These are phyloP conservation scores for Sebastes kiyomatsui DNA, from an alignment of 2,797 vertebrate genomes.

Conservation along the genomic window DNA sequence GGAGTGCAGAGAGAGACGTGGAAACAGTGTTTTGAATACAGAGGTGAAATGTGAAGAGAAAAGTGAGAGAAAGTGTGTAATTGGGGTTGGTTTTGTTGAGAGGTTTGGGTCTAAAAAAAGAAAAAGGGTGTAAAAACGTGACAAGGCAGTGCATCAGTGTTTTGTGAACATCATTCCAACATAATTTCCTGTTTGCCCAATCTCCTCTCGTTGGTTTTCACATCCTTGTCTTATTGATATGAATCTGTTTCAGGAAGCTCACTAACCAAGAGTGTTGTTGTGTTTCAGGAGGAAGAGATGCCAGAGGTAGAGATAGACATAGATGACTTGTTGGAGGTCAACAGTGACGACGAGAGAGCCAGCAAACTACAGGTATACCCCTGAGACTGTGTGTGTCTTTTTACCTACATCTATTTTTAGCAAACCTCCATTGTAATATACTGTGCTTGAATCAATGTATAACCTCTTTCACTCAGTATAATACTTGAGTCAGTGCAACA, in stretches of 20 bases:
- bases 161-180: not conserved
- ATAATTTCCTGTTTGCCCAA: not conserved
- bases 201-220: not conserved
- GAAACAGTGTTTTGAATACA: conserved; percentile 28
- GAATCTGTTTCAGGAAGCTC: not conserved
- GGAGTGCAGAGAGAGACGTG: not conserved
- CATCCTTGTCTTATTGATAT: not conserved
- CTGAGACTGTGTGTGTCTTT: not conserved
- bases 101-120: not conserved
- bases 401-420: not conserved
- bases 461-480: not conserved
- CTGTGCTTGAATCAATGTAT: not conserved
- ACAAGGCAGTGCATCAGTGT: not conserved
- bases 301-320: conserved; percentile 98
- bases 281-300: conserved; percentile 95
- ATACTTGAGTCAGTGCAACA: not conserved
- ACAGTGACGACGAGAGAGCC: conserved; percentile 93
- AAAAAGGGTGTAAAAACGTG: not conserved
- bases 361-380: conserved; percentile 90
- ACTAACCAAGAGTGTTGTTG: conserved; percentile 33
- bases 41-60: not conserved
- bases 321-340: conserved; percentile 94
- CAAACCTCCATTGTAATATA: not conserved
- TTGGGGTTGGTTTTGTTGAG: not conserved
- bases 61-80: not conserved